Percentiles rank a stretch among this genome's conserved stretches.
phyloP scores from a whole-genome alignment of 2,797 vertebrate genomes.

The Sebastes iracundus region DNA sequence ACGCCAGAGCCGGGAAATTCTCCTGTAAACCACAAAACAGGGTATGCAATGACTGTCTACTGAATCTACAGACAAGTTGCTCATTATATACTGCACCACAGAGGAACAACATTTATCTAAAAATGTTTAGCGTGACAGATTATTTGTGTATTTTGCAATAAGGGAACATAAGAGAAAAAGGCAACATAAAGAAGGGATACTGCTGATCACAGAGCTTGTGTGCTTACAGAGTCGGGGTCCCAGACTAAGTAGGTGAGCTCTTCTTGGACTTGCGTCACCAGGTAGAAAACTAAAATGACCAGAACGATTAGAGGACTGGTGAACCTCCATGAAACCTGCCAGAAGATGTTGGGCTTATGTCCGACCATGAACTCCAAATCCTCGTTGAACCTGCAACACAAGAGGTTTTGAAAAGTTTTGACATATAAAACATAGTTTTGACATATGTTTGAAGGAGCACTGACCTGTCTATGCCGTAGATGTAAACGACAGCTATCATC shows the following conservation, averaged over 20 bases:
- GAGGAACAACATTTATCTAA: background rate
- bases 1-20: slow-evolving; percentile 62
- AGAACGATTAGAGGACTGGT: slow-evolving; percentile 90
- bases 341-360: slow-evolving; percentile 90
- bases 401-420: background rate
- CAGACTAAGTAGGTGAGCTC: slow-evolving; percentile 84
- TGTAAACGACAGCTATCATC: slow-evolving; percentile 88
- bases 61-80: background rate
- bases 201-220: background rate
- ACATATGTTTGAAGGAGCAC: background rate
- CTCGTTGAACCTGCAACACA: slow-evolving; percentile 85
- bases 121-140: background rate
- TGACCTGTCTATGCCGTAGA: slow-evolving; percentile 87
- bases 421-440: background rate
- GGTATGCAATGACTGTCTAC: background rate
- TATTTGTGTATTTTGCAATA: background rate
- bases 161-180: background rate
- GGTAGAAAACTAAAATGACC: slow-evolving; percentile 89
- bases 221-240: slow-evolving; percentile 87
- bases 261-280: slow-evolving; percentile 83
- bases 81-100: background rate
- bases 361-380: slow-evolving; percentile 93
- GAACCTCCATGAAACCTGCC: slow-evolving; percentile 89
- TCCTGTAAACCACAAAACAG: slow-evolving; percentile 60
- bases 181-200: background rate